Percentiles rank a stretch among this genome's conserved stretches.
These are phyloP conservation scores for Blastomussa wellsi DNA, from an alignment of 92 coral and sea anemone genomes.

Conservation along the genomic window DNA sequence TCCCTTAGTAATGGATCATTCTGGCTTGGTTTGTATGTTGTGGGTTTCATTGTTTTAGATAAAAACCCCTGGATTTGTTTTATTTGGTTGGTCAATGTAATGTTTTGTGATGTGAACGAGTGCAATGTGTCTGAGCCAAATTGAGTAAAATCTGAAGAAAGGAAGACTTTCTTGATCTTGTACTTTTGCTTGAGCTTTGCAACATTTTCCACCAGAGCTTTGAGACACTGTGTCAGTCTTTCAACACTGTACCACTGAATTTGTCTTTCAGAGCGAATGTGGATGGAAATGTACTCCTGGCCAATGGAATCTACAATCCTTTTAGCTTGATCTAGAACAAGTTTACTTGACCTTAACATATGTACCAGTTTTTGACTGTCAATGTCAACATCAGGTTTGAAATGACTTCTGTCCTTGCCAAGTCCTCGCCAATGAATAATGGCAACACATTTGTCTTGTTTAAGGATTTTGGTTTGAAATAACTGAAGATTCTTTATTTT, in stretches of 20 bases:
- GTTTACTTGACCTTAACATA: slow-evolving; percentile 60
- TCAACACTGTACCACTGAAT: slow-evolving; percentile 84
- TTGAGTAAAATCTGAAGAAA: slow-evolving; percentile 81
- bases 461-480: slow-evolving; percentile 67
- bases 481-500: slow-evolving; percentile 54
- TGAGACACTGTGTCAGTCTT: slow-evolving; percentile 63
- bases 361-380: slow-evolving; percentile 75
- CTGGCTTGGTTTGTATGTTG: slow-evolving; percentile 63
- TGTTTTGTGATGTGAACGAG: slow-evolving; percentile 59
- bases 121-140: slow-evolving; percentile 89
- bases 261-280: slow-evolving; percentile 91
- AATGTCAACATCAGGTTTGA: slow-evolving; percentile 62
- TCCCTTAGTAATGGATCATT: slow-evolving; percentile 66
- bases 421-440: slow-evolving; percentile 90
- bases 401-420: slow-evolving; percentile 84
- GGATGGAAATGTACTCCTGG: slow-evolving; percentile 73
- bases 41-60: slow-evolving; percentile 52
- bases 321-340: slow-evolving; percentile 56
- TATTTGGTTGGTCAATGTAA: slow-evolving; percentile 43
- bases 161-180: slow-evolving; percentile 65
- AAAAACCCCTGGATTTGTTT: slow-evolving; percentile 54
- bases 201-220: slow-evolving; percentile 57
- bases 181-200: slow-evolving; percentile 55
- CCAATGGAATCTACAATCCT: slow-evolving; percentile 52
- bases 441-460: slow-evolving; percentile 68